Evolutionary conservation across 2,113 vertebrate species (phyloP).

Genomic region (Eulemur rufifrons): DNA sequence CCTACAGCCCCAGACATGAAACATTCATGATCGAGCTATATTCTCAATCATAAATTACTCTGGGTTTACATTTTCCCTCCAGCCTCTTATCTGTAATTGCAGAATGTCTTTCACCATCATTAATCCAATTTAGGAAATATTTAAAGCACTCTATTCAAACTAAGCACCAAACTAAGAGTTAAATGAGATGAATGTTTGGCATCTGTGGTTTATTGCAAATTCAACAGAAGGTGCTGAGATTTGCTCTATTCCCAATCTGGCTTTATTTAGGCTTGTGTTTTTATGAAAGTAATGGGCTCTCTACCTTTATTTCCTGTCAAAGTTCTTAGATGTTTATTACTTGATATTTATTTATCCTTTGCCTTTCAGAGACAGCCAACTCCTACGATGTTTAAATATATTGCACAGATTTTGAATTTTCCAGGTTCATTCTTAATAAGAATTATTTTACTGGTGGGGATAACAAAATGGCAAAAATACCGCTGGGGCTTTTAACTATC

Average conservation of each 20-base stretch:
- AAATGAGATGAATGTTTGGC: conserved; percentile 11
- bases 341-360: conserved; percentile 62
- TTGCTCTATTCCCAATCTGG: conserved; percentile 28
- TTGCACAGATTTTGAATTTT: neutral
- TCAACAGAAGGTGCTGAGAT: conserved; percentile 53
- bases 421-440: conserved; percentile 18
- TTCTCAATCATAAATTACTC: neutral
- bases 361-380: conserved; percentile 44
- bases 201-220: conserved; percentile 15
- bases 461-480: conserved; percentile 38
- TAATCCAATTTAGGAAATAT: conserved; percentile 20
- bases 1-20: neutral
- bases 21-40: neutral
- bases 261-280: conserved; percentile 39
- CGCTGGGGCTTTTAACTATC: neutral
- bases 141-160: neutral
- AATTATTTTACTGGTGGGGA: neutral
- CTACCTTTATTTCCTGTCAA: conserved; percentile 54
- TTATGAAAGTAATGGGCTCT: conserved; percentile 16
- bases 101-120: conserved; percentile 13
- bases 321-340: neutral
- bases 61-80: neutral
- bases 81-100: neutral
- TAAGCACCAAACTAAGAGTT: neutral
- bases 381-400: conserved; percentile 52